These are phyloP conservation scores for Siderastrea siderea DNA, from an alignment of 92 coral and sea anemone species.

Conservation along the genomic window DNA sequence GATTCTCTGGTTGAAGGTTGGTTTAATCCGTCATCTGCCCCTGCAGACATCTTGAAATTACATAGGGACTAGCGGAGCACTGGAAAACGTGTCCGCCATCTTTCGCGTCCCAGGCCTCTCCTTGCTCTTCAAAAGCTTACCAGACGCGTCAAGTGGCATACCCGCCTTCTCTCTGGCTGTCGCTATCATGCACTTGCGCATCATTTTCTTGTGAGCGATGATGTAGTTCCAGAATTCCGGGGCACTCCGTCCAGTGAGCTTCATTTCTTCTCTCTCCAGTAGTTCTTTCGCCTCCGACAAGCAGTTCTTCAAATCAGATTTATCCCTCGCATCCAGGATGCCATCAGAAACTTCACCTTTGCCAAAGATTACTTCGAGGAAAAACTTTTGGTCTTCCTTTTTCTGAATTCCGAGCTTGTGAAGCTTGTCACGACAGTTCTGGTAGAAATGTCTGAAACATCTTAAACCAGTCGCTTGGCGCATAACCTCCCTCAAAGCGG, in stretches of 20 bases:
- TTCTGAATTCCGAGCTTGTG: constrained; percentile 40
- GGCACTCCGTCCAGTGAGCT: not conserved
- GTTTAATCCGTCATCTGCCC: too few relatives aligned
- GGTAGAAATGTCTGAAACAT: constrained; percentile 50
- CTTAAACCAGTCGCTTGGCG: constrained; percentile 24
- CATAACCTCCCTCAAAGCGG: constrained; percentile 39
- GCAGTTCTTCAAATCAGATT: constrained; percentile 36
- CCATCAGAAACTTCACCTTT: constrained; percentile 27
- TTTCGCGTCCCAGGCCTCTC: too few relatives aligned
- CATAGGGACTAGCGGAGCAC: too few relatives aligned
- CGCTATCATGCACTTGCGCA: constrained; percentile 37
- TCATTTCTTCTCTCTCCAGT: constrained; percentile 18
- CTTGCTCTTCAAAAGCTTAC: constrained; percentile 40
- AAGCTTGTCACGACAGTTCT: constrained; percentile 46
- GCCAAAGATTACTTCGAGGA: constrained; percentile 52
- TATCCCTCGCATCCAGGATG: constrained; percentile 53
- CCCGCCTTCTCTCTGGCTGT: constrained; percentile 17
- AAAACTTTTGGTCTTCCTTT: constrained; percentile 34
- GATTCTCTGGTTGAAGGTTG: too few relatives aligned
- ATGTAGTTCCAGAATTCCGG: constrained; percentile 36
- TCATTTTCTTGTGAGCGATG: constrained; percentile 9
- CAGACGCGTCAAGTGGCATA: constrained; percentile 31
- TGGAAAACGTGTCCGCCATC: too few relatives aligned
- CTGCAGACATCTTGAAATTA: too few relatives aligned
- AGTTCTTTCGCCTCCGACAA: constrained; percentile 20